phyloP scores from a whole-genome alignment of 2,113 vertebrate species.

The Pampusana beccarii region DNA sequence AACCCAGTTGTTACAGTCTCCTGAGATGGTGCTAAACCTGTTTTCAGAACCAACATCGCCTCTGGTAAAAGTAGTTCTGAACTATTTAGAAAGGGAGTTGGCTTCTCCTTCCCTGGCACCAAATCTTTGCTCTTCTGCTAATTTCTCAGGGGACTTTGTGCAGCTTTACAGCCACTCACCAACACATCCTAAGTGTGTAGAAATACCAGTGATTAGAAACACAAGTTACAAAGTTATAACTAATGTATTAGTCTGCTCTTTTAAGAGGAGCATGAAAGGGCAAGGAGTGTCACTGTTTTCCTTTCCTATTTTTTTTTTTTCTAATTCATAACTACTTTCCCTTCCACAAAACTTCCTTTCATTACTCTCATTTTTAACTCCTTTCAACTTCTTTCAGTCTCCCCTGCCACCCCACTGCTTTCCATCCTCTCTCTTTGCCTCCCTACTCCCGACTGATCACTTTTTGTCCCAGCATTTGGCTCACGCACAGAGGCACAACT shows the following conservation, averaged over 20 bases:
- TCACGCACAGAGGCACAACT: not conserved
- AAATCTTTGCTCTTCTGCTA: not conserved
- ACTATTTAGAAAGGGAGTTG: not conserved
- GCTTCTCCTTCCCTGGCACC: not conserved
- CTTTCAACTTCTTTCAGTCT: not conserved
- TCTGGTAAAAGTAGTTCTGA: not conserved
- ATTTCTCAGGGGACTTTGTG: not conserved
- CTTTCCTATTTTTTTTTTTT: not conserved
- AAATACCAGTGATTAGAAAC: not conserved
- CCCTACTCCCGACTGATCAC: not conserved
- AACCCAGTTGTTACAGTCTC: accelerated
- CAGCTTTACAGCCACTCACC: not conserved
- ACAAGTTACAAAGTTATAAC: not conserved
- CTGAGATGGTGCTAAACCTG: not conserved
- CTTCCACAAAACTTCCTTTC: not conserved
- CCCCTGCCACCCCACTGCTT: not conserved
- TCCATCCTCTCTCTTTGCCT: not conserved
- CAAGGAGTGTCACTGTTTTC: not conserved
- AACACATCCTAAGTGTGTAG: not conserved
- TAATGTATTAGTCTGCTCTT: not conserved
- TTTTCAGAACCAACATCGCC: not conserved
- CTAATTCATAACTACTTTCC: not conserved
- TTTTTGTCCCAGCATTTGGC: conserved; percentile 1
- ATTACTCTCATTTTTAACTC: not conserved
- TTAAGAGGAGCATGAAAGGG: not conserved